Conservation (phyloP, 2,888 invertebrate genomes). For the Galeopsomyia nigrocyanea region DNA sequence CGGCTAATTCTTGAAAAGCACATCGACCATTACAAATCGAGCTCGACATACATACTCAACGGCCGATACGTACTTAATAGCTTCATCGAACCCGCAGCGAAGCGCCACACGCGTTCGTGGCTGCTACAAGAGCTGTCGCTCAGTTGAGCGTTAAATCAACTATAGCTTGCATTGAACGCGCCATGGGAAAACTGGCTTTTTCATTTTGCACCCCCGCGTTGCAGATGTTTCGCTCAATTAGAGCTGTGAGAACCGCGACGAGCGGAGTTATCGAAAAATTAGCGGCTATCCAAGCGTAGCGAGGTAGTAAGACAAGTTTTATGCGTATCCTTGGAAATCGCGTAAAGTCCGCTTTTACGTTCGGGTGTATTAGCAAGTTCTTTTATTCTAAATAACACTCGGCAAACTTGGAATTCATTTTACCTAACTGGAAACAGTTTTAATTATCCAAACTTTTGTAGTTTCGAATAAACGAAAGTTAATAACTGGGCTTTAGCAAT, state of each 20-base stretch:
- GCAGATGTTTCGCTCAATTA: slow-evolving; percentile 5
- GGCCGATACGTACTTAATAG: slow-evolving; percentile 8
- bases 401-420: too few species aligned
- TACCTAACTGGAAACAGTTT: too few species aligned
- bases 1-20: not conserved
- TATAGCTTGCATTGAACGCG: not conserved
- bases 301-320: not conserved
- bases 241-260: too few species aligned
- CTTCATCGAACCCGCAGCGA: too few species aligned
- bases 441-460: too few species aligned
- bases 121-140: not conserved
- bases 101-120: not conserved
- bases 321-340: too few species aligned
- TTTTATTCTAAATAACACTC: too few species aligned
- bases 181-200: slow-evolving; percentile 13
- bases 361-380: too few species aligned
- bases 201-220: not conserved
- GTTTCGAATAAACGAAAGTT: too few species aligned
- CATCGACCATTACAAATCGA: too few species aligned
- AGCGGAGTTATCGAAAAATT: too few species aligned
- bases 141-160: slow-evolving; percentile 19
- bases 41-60: slow-evolving; percentile 4
- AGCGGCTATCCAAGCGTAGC: not conserved
- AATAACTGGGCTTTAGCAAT: too few species aligned
- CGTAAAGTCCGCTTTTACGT: slow-evolving; percentile 19